Evolutionary conservation across 2,113 vertebrate species (phyloP).

Genomic region (Melanostigma gelatinosum): DNA sequence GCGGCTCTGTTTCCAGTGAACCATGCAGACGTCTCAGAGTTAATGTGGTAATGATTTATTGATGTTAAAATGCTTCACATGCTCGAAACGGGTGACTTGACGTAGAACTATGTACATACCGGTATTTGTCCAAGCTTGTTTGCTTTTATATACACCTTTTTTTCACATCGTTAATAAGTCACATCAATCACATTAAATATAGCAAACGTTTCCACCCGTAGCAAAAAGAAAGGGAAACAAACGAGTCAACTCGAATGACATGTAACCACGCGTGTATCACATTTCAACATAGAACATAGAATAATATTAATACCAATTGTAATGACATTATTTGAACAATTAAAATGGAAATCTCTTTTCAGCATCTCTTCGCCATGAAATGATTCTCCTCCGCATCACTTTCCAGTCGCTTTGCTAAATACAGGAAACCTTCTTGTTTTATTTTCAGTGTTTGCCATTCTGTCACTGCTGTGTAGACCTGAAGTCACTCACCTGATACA

Average conservation of each 20-base stretch:
- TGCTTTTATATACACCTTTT: constrained; percentile 50
- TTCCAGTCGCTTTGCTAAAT: constrained; percentile 35
- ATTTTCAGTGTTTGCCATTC: constrained; percentile 37
- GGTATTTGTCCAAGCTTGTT: constrained; percentile 46
- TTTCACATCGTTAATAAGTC: constrained; percentile 71
- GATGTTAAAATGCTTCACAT: constrained; percentile 59
- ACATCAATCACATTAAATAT: constrained; percentile 74
- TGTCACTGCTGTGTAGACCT: constrained; percentile 27
- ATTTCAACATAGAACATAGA: constrained; percentile 66
- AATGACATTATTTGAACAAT: constrained; percentile 51
- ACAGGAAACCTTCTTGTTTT: constrained; percentile 78
- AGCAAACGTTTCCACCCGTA: constrained; percentile 62
- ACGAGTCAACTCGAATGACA: constrained; percentile 44
- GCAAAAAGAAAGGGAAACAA: constrained; percentile 47
- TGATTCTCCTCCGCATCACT: constrained; percentile 11
- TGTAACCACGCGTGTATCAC: constrained; percentile 60
- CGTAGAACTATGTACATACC: constrained; percentile 71
- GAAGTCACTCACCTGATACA: constrained; percentile 14
- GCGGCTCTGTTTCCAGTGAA: background rate
- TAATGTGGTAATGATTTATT: constrained; percentile 65
- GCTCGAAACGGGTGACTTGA: constrained; percentile 65
- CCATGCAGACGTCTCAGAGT: background rate
- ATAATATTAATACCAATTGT: constrained; percentile 55
- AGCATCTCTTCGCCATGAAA: constrained; percentile 56
- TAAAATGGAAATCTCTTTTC: constrained; percentile 74